Evolutionary conservation across 2,113 vertebrate species (phyloP), one percentile per base, ranked within the genome.

Genomic region (Cyphomyrus plagiostoma): DNA sequence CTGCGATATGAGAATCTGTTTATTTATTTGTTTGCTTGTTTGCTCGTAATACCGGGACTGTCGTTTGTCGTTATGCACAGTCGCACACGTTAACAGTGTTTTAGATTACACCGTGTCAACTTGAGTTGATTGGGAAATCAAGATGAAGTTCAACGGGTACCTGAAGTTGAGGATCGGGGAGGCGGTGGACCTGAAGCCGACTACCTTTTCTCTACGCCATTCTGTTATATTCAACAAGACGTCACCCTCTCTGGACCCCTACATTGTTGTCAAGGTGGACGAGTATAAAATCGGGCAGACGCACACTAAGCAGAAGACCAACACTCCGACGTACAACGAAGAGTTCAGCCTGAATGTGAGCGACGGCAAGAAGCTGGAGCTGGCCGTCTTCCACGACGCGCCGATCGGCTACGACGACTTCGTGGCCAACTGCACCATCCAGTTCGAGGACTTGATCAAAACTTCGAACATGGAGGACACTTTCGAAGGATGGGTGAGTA

Each of bases 371-470:
- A 96, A 96, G 88, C 93, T 99, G 13, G 98, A 99, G 94, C 92
- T 99, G 91, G 97, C 98, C 0, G 97, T 99, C 13, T 99, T 99
- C 93, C 97, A 99, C 86, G 98, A 98, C 91, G 98, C 98, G n/a
- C 97, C 98, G 5, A 97, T 99, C 66, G 98, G 98, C 39, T 99
- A 99, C 82, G 98, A 99, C 88, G 97, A 99, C 95, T 99, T 99
- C 17, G 98, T 99, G 93, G 98, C 98, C 90, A 98, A 99, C 94
- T 99, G 98, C 94, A 97, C 94, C 82, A 94, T 99, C 89, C 96
- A 94, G 85, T 98, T 99, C 92, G 97, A 97, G 42, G 98, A 99
- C 87, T 94, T 99, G 80, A 92, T 98, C 88, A 96, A 97, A 88
- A 96, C 93, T 1, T 92, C 96, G 2, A 97, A 97, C 91, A 90